A percentile compares a stretch with the other conserved stretches of the same genome.
Evolutionary conservation across 2,113 vertebrate species (phyloP).

Genomic region (Mormyrus lacerda): DNA sequence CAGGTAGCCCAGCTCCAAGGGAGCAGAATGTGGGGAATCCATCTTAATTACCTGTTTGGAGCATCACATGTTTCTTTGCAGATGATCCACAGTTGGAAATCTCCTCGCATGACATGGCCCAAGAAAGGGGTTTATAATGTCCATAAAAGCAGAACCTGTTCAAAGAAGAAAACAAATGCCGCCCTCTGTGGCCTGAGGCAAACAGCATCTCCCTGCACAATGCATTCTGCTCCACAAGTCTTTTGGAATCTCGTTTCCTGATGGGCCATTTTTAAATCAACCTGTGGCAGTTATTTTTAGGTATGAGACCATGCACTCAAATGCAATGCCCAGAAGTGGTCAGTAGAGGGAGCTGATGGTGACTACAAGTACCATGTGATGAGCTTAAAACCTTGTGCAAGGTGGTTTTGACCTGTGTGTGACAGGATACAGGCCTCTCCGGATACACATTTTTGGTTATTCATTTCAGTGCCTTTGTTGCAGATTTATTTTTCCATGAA

Average conservation of each 20-base stretch:
- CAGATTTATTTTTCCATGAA: not conserved
- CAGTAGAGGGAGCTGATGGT: not conserved
- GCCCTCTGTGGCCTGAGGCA: not conserved
- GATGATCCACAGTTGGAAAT: not conserved
- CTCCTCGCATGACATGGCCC: not conserved
- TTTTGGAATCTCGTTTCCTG: not conserved
- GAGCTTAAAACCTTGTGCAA: not conserved
- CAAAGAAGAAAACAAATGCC: not conserved
- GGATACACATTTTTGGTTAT: not conserved
- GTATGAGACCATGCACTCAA: not conserved
- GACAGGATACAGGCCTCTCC: not conserved
- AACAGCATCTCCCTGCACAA: not conserved
- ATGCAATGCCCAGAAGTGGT: not conserved
- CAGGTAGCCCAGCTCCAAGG: not conserved
- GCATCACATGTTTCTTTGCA: not conserved
- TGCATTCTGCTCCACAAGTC: not conserved
- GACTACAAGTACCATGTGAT: not conserved
- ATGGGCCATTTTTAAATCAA: not conserved
- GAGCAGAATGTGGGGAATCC: not conserved
- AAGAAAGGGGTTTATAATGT: not conserved
- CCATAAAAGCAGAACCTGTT: not conserved
- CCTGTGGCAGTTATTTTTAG: not conserved
- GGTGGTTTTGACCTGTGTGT: not conserved
- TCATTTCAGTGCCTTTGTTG: not conserved
- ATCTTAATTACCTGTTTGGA: not conserved